A percentile compares a stretch with the other conserved stretches of the same genome.
These are phyloP conservation scores for Asobara japonica DNA, from an alignment of 1,140 invertebrate species.

Conservation along the genomic window DNA sequence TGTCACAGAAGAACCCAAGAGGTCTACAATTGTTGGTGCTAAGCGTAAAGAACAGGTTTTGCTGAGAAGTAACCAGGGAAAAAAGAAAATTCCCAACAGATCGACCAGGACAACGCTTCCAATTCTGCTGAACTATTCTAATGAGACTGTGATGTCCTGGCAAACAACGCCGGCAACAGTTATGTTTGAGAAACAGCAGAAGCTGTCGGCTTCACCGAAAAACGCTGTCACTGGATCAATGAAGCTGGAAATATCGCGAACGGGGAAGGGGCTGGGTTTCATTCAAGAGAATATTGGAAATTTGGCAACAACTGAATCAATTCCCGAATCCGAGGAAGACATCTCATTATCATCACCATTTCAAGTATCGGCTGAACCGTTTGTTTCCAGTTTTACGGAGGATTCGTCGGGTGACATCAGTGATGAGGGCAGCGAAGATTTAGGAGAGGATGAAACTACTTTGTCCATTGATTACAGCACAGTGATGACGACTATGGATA, in stretches of 20 bases:
- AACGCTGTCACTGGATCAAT: background rate
- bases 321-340: background rate
- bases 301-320: background rate
- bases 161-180: background rate
- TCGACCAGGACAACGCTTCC: constrained; percentile 24
- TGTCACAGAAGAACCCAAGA: background rate
- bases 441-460: constrained; percentile 15
- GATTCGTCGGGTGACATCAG: constrained; percentile 30
- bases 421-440: constrained; percentile 34
- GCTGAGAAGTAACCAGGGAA: constrained; percentile 29
- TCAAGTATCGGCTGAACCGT: constrained; percentile 15
- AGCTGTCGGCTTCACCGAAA: background rate
- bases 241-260: background rate
- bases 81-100: constrained; percentile 32
- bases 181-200: background rate
- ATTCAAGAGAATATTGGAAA: background rate
- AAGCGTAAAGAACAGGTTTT: constrained; percentile 25
- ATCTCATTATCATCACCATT: constrained; percentile 10
- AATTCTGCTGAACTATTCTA: constrained; percentile 28
- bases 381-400: background rate
- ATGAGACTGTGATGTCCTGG: background rate
- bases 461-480: constrained; percentile 27
- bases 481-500: constrained; percentile 46
- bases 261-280: background rate
- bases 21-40: background rate